Base-by-base conservation (phyloP, 1,140 invertebrate genomes). In the Gryllus bimaculatus region DNA sequence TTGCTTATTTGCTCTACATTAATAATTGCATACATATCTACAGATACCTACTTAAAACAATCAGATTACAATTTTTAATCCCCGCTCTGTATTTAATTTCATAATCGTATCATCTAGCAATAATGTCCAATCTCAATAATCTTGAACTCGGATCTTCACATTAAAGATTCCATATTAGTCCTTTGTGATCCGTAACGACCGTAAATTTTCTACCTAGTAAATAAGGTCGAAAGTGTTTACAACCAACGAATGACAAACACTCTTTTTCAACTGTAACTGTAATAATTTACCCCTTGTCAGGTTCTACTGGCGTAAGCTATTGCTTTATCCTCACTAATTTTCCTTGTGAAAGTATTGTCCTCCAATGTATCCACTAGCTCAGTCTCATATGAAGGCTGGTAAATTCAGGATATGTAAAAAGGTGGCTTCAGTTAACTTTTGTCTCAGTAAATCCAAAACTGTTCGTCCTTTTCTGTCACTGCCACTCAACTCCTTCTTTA, bases 131-230 rank as follows among this genome's bases (percentile, higher is more conserved):
- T 5, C 80, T 77, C 8, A 81, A 48, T 26, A 82, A 77, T 54
- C 81, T 73, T 47, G 75, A 80, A 18, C 81, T 78, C 0, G 81
- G 80, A 47, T 81, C 79, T 78, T 82, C 80, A 39, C 82, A 75
- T 8, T 80, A 78, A 47, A 82, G 78, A 15, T 78, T 39, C 76
- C 79, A 80, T 10, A 48, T 78, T 47, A 80, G 66, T 12, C 48
- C 18, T 48, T 75, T 77, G 48, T 49, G 84, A 78, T 85, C 84
- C 7, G 81, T 83, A 8, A 81, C 39, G 18, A 84, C 82, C 66
- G 78, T 82, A 48, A 86, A 86, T 81, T 82, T 82, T 48, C 77
- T 75, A 47, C 84, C 84, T 73, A 82, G 83, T n/a, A 85, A 49
- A 81, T 86, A 86, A 54, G 83, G 83, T 21, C 84, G 74, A 47